Evolutionary conservation across 2,888 invertebrate species (phyloP).

Genomic region (Andricus quercusramuli): DNA sequence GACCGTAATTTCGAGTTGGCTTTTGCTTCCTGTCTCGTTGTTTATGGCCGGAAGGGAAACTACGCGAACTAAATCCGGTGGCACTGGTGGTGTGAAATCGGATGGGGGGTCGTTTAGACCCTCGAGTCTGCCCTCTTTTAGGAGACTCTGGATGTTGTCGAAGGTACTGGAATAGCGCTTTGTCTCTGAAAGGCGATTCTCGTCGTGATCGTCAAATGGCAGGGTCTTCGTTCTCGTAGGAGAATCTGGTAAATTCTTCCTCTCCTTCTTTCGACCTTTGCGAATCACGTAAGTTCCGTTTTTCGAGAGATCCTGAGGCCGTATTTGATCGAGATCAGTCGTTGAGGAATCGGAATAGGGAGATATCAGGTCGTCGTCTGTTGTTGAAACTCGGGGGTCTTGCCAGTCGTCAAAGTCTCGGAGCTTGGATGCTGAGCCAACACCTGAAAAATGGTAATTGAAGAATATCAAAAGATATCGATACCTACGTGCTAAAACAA

Average conservation of each 20-base stretch:
- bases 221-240: slow-evolving; percentile 80
- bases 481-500: neutral
- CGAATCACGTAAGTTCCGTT: slow-evolving; percentile 91
- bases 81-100: slow-evolving; percentile 82
- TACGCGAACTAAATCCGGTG: slow-evolving; percentile 84
- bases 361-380: slow-evolving; percentile 85
- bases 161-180: slow-evolving; percentile 88
- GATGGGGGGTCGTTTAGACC: slow-evolving; percentile 80
- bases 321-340: slow-evolving; percentile 75
- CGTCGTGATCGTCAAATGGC: slow-evolving; percentile 80
- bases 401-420: slow-evolving; percentile 88
- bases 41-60: slow-evolving; percentile 85
- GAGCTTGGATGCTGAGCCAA: slow-evolving; percentile 86
- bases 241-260: slow-evolving; percentile 84
- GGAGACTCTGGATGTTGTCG: slow-evolving; percentile 87
- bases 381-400: slow-evolving; percentile 85
- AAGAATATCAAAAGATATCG: neutral
- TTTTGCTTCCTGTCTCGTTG: slow-evolving; percentile 79
- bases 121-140: slow-evolving; percentile 84
- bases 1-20: slow-evolving; percentile 76
- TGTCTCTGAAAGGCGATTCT: slow-evolving; percentile 81
- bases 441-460: slow-evolving; percentile 79
- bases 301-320: slow-evolving; percentile 80
- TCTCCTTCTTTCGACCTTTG: slow-evolving; percentile 84
- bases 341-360: slow-evolving; percentile 84